A percentile compares a stretch with the other conserved stretches of the same genome.
phyloP scores from a whole-genome alignment of 2,797 vertebrate genomes.

The Hylomyscus alleni region DNA sequence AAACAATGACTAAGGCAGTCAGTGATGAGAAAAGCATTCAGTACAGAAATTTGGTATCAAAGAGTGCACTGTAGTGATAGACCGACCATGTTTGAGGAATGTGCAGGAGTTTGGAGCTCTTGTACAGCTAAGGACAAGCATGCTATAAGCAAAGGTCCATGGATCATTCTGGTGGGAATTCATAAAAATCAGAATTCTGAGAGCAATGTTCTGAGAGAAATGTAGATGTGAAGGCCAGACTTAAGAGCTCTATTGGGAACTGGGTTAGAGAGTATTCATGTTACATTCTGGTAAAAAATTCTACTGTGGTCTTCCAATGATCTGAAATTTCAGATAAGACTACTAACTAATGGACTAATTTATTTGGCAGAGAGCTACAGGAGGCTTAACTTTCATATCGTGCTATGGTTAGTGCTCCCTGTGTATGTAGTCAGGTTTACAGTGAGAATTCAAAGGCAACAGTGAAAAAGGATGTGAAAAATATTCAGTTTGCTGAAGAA shows the following conservation, averaged over 20 bases:
- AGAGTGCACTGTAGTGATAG: background rate
- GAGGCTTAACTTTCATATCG: background rate
- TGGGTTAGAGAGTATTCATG: background rate
- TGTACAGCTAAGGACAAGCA: background rate
- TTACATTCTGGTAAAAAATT: background rate
- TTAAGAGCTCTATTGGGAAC: background rate
- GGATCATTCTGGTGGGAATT: background rate
- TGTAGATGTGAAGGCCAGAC: background rate
- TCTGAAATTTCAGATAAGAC: background rate
- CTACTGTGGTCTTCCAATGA: background rate
- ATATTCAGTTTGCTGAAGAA: background rate
- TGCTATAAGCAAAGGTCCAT: background rate
- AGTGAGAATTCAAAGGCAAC: background rate
- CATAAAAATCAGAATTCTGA: background rate
- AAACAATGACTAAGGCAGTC: background rate
- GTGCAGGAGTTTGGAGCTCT: background rate
- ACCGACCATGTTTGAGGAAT: background rate
- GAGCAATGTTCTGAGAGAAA: background rate
- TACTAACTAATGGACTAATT: background rate
- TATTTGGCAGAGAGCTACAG: background rate
- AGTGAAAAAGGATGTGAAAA: background rate
- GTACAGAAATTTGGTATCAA: background rate
- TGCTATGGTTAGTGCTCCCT: too few species aligned
- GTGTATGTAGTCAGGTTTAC: background rate
- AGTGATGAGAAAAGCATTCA: background rate